These are phyloP conservation scores for Luperina testacea DNA, from an alignment of 2,888 invertebrate genomes.

Conservation along the genomic window DNA sequence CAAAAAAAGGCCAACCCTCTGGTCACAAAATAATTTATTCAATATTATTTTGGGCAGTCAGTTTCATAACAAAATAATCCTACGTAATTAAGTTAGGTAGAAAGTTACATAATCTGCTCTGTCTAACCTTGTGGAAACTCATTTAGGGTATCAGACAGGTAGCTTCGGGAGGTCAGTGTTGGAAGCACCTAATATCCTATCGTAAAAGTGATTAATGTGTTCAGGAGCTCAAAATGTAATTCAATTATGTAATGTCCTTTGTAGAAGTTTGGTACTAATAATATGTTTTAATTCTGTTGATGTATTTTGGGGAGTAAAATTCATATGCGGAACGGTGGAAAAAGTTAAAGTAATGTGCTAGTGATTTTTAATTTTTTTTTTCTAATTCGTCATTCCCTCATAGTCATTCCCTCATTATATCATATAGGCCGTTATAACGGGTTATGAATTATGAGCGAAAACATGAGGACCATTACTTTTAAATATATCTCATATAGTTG, in stretches of 20 bases:
- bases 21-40: slow-evolving; percentile 3
- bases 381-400: too few relatives aligned
- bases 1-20: too few relatives aligned
- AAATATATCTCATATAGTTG: too few relatives aligned
- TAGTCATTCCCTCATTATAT: too few relatives aligned
- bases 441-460: too few relatives aligned
- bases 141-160: slow-evolving; percentile 57
- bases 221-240: slow-evolving; percentile 48
- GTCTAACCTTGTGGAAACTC: slow-evolving; percentile 53
- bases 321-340: too few relatives aligned
- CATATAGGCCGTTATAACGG: too few relatives aligned
- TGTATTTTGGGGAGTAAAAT: too few relatives aligned
- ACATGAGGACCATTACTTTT: too few relatives aligned
- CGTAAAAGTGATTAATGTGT: slow-evolving; percentile 58
- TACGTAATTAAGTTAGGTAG: slow-evolving; percentile 38
- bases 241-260: slow-evolving; percentile 36
- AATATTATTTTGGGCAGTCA: slow-evolving; percentile 35
- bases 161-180: slow-evolving; percentile 41
- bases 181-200: slow-evolving; percentile 29
- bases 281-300: too few relatives aligned
- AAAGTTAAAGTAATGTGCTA: too few relatives aligned
- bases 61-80: slow-evolving; percentile 51
- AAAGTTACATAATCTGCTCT: slow-evolving; percentile 40
- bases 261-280: not conserved
- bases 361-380: too few relatives aligned